Conservation (phyloP, 2,113 vertebrate genomes). For the Perognathus longimembris region DNA sequence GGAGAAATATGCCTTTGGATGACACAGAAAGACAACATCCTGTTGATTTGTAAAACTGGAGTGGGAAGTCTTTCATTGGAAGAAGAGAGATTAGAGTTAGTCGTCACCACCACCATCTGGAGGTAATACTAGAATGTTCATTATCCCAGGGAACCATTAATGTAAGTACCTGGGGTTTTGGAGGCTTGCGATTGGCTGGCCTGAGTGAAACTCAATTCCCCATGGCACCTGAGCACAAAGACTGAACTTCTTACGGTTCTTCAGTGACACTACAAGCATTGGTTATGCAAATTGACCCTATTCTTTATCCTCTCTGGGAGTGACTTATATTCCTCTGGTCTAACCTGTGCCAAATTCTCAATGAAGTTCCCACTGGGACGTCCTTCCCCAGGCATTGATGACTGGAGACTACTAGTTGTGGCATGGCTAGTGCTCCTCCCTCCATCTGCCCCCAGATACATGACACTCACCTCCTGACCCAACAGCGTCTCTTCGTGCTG, state of each 20-base stretch:
- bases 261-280: slow-evolving; percentile 27
- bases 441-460: slow-evolving; percentile 5
- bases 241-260: slow-evolving; percentile 9
- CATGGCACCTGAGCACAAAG: background rate
- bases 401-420: background rate
- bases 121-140: slow-evolving; percentile 41
- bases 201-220: slow-evolving; percentile 39
- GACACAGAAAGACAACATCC: slow-evolving; percentile 42
- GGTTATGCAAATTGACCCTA: slow-evolving; percentile 41
- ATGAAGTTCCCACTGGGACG: slow-evolving; percentile 19
- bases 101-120: slow-evolving; percentile 50
- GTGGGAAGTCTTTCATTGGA: slow-evolving; percentile 51
- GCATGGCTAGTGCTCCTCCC: background rate
- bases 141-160: slow-evolving; percentile 35
- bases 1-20: background rate
- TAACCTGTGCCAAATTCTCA: slow-evolving; percentile 48
- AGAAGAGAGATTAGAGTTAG: slow-evolving; percentile 51
- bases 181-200: background rate
- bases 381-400: background rate
- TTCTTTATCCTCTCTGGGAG: slow-evolving; percentile 31
- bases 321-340: background rate
- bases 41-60: slow-evolving; percentile 8
- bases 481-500: background rate
- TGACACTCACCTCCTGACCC: background rate
- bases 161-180: slow-evolving; percentile 1